phyloP scores from a whole-genome alignment of 2,797 vertebrate genomes.

The Eleutherodactylus coqui region DNA sequence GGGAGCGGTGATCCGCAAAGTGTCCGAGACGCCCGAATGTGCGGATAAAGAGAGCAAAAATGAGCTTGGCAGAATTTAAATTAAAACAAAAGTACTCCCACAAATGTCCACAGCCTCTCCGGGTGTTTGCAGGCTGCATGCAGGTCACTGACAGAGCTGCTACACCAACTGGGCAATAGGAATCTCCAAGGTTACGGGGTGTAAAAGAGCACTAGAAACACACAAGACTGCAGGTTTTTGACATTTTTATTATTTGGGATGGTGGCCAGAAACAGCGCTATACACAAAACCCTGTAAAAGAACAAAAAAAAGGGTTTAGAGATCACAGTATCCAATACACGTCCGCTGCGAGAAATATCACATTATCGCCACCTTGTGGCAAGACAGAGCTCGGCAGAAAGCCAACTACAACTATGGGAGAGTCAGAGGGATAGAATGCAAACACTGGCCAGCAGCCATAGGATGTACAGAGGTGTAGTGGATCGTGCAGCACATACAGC shows the following conservation, averaged over 20 bases:
- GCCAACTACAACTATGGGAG: neutral
- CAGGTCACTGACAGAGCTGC: no score
- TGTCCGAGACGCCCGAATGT: no score
- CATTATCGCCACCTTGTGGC: constrained; percentile 37
- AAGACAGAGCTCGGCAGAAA: neutral
- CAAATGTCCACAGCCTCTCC: no score
- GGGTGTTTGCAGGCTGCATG: no score
- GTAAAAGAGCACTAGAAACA: neutral
- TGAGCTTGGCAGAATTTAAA: no score
- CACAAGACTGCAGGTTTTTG: neutral
- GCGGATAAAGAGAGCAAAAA: no score
- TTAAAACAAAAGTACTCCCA: no score
- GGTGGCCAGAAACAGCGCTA: neutral
- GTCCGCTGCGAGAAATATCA: neutral
- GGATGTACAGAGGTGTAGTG: no score
- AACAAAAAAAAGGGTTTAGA: constrained; percentile 7
- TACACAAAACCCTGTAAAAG: constrained; percentile 20
- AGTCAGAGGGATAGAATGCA: neutral
- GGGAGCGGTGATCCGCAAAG: no score
- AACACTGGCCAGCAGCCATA: neutral
- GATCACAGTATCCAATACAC: neutral
- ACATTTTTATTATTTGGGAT: constrained; percentile 19
- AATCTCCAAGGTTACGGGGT: neutral
- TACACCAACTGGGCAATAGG: no score
- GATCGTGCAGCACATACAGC: no score